Evolutionary conservation across 2,113 vertebrate genomes (phyloP), one percentile per base, ranked within the genome.

Genomic region (Phrynosoma blainvillii): DNA sequence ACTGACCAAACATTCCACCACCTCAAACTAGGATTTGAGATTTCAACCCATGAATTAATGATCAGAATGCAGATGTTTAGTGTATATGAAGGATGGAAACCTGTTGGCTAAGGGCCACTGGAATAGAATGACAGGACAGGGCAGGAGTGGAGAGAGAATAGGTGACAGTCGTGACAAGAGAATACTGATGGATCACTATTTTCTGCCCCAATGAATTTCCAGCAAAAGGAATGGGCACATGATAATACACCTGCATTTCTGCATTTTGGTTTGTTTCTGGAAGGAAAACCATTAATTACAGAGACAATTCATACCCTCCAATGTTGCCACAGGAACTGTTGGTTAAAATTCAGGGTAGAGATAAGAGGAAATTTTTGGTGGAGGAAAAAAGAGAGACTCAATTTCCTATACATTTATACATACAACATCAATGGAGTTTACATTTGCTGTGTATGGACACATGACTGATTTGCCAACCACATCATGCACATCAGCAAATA

Each of bases 41-140:
- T 95, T 96, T 90, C 91, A 96, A 88, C n/a, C 84, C 78, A 96
- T 97, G 95, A 97, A 97, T 97, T 96, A 97, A 96, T 97, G 93
- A 97, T 95, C 12, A 74, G 62, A 87, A 93, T 96, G 91, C 96
- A 97, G 97, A 97, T 97, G 97, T 95, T 96, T 92, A 86, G 95
- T 96, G 95, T 96, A 91, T 92, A 96, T 97, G 96, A 96, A 96
- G 92, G 94, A 94, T 4, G 16, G 94, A 94, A 94, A 86, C 89
- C 94, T 86, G 91, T 36, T 90, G 92, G 89, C 85, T 79, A 47
- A 89, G 84, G 85, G 94, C 92, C 93, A 82, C 84, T 68, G 90
- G 90, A 82, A 40, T 54, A n/a, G 47, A 4, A 47, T 7, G 7
- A 47, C 47, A 47, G 23, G 52, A 16, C 10, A 10, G 56, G 70